A percentile compares a stretch with the other conserved stretches of the same genome.
Conservation (phyloP, 2,113 vertebrate genomes). For the Piprites chloris region DNA sequence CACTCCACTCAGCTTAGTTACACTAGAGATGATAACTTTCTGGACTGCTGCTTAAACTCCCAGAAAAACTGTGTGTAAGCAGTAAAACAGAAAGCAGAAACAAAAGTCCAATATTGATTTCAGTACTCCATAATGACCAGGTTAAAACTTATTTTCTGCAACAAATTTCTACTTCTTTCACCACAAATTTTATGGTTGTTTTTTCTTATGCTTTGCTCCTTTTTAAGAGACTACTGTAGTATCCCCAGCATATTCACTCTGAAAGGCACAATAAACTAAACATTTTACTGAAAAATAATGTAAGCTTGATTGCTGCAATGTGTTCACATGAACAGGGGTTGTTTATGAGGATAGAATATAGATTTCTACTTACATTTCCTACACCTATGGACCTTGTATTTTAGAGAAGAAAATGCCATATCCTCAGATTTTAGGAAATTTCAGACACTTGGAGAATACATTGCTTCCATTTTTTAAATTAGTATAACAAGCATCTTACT, state of each 20-base stretch:
- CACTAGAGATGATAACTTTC: neutral
- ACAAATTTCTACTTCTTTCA: neutral
- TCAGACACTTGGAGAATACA: neutral
- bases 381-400: neutral
- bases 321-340: neutral
- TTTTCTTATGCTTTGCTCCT: neutral
- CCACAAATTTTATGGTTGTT: accelerated
- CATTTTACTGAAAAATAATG: neutral
- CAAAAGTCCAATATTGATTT: neutral
- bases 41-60: neutral
- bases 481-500: neutral
- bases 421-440: neutral
- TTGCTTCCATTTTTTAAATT: neutral
- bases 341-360: neutral
- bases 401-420: neutral
- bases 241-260: neutral
- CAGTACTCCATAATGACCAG: neutral
- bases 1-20: neutral
- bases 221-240: neutral
- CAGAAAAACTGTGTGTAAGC: neutral
- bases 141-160: neutral
- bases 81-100: neutral
- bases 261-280: neutral
- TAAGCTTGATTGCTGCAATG: neutral
- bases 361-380: neutral